Evolutionary conservation across 1,140 invertebrate genomes (phyloP), one percentile per base, ranked within the genome.

Genomic region (Monochamus saltuarius): DNA sequence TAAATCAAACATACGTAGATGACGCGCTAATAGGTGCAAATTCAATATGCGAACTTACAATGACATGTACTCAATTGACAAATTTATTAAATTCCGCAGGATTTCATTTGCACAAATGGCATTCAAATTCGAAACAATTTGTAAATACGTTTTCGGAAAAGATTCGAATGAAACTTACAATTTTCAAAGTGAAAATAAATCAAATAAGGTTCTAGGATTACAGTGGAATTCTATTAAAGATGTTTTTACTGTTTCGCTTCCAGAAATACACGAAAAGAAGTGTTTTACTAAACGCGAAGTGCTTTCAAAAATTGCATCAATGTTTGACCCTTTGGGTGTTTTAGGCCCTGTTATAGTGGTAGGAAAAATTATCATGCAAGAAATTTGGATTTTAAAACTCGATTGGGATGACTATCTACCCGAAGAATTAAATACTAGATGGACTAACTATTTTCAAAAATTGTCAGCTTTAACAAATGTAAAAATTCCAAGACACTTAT

Each of bases 271-370:
- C 13, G 8, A 46, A 46, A 56, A 34, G n/a, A 46, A 47, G 6
- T 36, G 9, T 17, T 17, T 36, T 29, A 75, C 71, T 53, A 76
- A 76, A 59, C 49, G 72, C 59, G 60, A 13, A 11, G 61, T 71
- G 35, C 55, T 76, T 7, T 68, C 72, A 4, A 57, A 64, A 14
- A 62, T 74, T 8, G 64, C 66, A 11, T 56, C 54, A 51, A 51
- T 77, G 0, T 80, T 75, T 59, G 78, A 80, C 61, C 77, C 77
- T 14, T 62, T 77, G 11, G 77, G 76, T 22, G 61, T 76, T 13
- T 29, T 77, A 13, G 62, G 64, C 22, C 74, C 76, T 16, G 43
- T 75, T 8, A 68, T 69, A 2, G 67, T 78, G 10, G 56, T 52
- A 10, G 68, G 68, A 16, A 80, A 80, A 67, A 71, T 77, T 6